Evolutionary conservation across 2,113 vertebrate genomes (phyloP).

Genomic region (Heterotilapia buettikoferi): DNA sequence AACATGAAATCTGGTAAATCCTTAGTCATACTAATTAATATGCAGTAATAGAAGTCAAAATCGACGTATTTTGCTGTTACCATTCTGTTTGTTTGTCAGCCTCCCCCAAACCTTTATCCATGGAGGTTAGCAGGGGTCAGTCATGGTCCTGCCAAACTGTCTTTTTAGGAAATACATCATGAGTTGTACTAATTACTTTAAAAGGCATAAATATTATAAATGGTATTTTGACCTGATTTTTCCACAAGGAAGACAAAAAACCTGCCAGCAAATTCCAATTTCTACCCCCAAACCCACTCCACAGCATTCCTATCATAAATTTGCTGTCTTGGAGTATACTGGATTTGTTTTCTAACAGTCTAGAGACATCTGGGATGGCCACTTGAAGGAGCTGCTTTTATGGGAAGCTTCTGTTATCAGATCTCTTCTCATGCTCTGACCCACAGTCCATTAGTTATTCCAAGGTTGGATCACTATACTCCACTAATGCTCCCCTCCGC

Average conservation of each 20-base stretch:
- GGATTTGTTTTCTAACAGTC: constrained; percentile 47
- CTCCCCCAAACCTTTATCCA: not conserved
- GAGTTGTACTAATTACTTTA: not conserved
- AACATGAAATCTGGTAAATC: not conserved
- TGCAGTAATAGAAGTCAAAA: not conserved
- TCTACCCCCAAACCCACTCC: constrained; percentile 15
- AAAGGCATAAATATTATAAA: not conserved
- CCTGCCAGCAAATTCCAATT: constrained; percentile 32
- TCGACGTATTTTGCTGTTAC: not conserved
- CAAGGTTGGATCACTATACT: constrained; percentile 21
- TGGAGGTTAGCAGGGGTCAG: not conserved
- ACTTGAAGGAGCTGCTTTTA: constrained; percentile 27
- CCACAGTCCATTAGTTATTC: constrained; percentile 31
- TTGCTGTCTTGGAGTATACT: constrained; percentile 12
- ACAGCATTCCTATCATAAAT: constrained; percentile 71
- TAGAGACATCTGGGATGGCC: constrained; percentile 37
- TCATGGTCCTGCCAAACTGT: not conserved
- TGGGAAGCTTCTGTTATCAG: constrained; percentile 26
- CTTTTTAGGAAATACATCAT: not conserved
- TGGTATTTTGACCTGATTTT: not conserved
- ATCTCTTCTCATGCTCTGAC: constrained; percentile 41
- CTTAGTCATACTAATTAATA: not conserved
- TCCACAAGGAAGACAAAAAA: constrained; percentile 16
- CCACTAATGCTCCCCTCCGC: not conserved
- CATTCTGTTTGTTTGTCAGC: not conserved